A percentile compares a stretch with the other conserved stretches of the same genome.
phyloP scores from a whole-genome alignment of 2,113 vertebrate genomes.

The Xenus cinereus region DNA sequence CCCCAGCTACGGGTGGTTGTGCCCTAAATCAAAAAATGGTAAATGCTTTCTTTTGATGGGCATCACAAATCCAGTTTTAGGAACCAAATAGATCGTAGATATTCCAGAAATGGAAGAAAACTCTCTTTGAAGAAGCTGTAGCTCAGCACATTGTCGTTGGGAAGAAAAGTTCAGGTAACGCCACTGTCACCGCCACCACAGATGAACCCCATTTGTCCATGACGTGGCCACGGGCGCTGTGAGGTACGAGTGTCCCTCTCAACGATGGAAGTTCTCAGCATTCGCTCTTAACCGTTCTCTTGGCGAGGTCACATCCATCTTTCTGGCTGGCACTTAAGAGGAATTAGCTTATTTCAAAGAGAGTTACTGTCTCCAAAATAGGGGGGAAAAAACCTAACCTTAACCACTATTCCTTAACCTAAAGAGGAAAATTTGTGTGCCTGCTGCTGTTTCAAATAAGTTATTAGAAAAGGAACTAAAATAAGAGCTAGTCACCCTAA shows the following conservation, averaged over 20 bases:
- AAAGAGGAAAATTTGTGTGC: background rate
- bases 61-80: background rate
- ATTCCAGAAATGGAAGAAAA: background rate
- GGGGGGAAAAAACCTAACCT: background rate
- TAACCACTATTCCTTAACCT: background rate
- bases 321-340: background rate
- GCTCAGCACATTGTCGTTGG: background rate
- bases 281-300: background rate
- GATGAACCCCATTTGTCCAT: background rate
- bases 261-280: background rate
- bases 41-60: background rate
- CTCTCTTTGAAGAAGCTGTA: background rate
- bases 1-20: background rate
- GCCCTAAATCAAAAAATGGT: background rate
- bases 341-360: background rate
- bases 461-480: background rate
- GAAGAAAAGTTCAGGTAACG: background rate
- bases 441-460: background rate
- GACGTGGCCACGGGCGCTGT: background rate
- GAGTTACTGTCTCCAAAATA: background rate
- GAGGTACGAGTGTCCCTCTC: background rate
- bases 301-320: background rate
- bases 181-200: background rate
- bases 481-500: background rate
- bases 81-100: background rate